Conservation (phyloP, 2,797 vertebrate species). For the Poecilia gillii region DNA sequence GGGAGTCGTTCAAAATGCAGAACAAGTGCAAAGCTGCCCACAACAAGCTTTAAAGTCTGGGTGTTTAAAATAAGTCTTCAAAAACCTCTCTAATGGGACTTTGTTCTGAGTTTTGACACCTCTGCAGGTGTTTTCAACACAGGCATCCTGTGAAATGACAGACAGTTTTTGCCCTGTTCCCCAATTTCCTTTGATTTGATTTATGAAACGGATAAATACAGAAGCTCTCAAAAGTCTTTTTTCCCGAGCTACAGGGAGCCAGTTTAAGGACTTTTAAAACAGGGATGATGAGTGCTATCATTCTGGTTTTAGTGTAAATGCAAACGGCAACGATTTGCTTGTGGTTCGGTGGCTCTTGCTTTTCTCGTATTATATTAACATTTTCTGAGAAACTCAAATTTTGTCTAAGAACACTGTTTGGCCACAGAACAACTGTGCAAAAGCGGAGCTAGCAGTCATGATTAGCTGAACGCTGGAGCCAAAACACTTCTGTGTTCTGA, state of each 20-base stretch:
- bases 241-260: no score
- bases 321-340: no score
- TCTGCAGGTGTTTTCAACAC: background rate
- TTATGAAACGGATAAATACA: no score
- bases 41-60: slow-evolving; percentile 4
- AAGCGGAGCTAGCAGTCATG: slow-evolving; percentile 30
- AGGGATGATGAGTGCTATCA: no score
- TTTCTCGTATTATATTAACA: background rate
- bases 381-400: background rate
- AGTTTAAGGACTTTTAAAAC: no score
- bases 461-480: slow-evolving; percentile 46
- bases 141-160: background rate
- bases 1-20: slow-evolving; percentile 12
- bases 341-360: no score
- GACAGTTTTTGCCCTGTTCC: background rate
- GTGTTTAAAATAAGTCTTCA: no score
- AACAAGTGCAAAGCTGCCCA: slow-evolving; percentile 18
- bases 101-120: background rate
- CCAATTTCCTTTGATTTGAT: no score
- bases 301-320: no score
- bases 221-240: no score
- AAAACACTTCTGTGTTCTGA: slow-evolving; percentile 37
- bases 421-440: slow-evolving; percentile 20
- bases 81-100: background rate
- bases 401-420: background rate